A percentile compares a stretch with the other conserved stretches of the same genome.
These are phyloP conservation scores for Dysidea cf. avara DNA, from an alignment of 37 sponge, comb jelly and placozoan genomes.

Conservation along the genomic window DNA sequence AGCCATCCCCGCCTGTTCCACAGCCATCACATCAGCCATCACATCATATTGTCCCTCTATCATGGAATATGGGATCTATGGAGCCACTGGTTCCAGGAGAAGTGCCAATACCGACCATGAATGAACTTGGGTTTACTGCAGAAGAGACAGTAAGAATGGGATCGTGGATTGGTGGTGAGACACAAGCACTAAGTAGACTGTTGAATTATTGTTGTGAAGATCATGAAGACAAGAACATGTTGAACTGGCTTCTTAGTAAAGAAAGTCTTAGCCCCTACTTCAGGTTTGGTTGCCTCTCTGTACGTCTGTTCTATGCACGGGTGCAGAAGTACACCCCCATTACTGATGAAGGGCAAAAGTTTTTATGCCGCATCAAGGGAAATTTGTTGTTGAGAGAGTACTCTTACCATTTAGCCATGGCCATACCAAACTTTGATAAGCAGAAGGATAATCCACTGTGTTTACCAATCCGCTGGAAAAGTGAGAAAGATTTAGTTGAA, in stretches of 20 bases:
- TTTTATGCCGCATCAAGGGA: slow-evolving; percentile 54
- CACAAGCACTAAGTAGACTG: slow-evolving; percentile 63
- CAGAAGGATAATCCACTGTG: slow-evolving; percentile 77
- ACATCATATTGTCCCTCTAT: too few species aligned
- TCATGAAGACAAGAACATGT: slow-evolving; percentile 35
- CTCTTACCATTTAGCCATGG: slow-evolving; percentile 62
- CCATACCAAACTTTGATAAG: slow-evolving; percentile 62
- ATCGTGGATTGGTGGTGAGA: slow-evolving; percentile 76
- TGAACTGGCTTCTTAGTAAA: slow-evolving; percentile 53
- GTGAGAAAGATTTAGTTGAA: slow-evolving; percentile 29
- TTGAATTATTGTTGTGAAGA: slow-evolving; percentile 51
- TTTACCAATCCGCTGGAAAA: slow-evolving; percentile 86
- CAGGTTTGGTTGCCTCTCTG: slow-evolving; percentile 82
- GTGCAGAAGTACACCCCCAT: slow-evolving; percentile 53
- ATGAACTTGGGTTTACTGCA: slow-evolving; percentile 33
- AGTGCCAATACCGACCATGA: slow-evolving; percentile 37
- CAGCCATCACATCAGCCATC: too few species aligned
- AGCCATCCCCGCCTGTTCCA: slow-evolving; percentile 57
- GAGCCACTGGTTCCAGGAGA: slow-evolving; percentile 13
- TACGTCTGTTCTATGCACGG: slow-evolving; percentile 71
- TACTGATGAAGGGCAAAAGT: slow-evolving; percentile 44
- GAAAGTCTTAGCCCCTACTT: slow-evolving; percentile 81
- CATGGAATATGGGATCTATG: too few species aligned
- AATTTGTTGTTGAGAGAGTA: slow-evolving; percentile 76
- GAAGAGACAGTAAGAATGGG: slow-evolving; percentile 54